Base-by-base conservation (phyloP, 2,888 invertebrate genomes). In the Altica lythri region DNA sequence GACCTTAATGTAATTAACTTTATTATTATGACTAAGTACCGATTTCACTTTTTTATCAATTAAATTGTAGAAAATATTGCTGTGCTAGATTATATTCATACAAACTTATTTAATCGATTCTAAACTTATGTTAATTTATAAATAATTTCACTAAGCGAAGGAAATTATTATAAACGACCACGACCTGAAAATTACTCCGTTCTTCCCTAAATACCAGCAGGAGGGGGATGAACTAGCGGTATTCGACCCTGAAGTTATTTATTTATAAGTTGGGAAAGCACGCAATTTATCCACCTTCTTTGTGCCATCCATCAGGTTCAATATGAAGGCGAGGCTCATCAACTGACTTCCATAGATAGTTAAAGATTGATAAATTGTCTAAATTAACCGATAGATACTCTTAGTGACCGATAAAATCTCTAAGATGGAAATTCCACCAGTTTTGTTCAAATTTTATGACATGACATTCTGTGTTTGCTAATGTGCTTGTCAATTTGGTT, bases 181-280 rank as follows among this genome's bases (percentile, higher is more conserved):
- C n/a, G n/a, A n/a, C n/a, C n/a, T n/a, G n/a, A n/a, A n/a, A n/a
- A n/a, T 37, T 30, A 25, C 45, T 29, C 35, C 10, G 13, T 6
- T 40, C 17, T 40, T 22, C 40, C 40, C 40, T 25, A 40, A 22
- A 4, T 8, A 6, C 9, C 12, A 4, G 5, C 9, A 2, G 13
- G 22, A 10, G 25, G 35, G 22, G 10, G 19, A 53, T 40, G 10
- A 18, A 49, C 45, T 43, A 30, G 37, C 38, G 43, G 43, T 51
- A 51, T 58, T 51, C 49, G 25, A 53, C 54, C 55, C 48, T 29
- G 50, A 44, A 40, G 53, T 55, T 55, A 61, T 64, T 61, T 63
- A 64, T 60, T 60, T 61, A 57, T 59, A 57, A 59, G 52, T 55
- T 58, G 34, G 18, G 45, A 29, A 54, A 55, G 53, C 64, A 61